Conservation (phyloP, 2,797 vertebrate genomes). For the Lycodopsis pacificus region DNA sequence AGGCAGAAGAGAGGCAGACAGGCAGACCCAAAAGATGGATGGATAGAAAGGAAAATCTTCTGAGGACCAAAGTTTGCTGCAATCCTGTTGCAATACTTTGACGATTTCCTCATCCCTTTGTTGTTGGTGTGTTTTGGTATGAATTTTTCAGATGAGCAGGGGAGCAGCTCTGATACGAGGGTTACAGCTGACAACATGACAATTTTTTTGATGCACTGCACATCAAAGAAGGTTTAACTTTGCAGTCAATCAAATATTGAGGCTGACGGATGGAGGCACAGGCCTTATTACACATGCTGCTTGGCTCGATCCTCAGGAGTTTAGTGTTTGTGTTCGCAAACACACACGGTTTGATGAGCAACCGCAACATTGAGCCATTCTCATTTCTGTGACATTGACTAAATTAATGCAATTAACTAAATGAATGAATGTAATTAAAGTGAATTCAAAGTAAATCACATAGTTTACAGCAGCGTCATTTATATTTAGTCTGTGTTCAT, state of each 20-base stretch:
- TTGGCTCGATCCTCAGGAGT: not conserved
- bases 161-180: constrained; percentile 54
- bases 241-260: constrained; percentile 55
- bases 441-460: not conserved
- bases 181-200: constrained; percentile 66
- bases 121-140: constrained; percentile 67
- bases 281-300: constrained; percentile 14
- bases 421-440: not conserved
- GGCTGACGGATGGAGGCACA: constrained; percentile 23
- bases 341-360: not conserved
- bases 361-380: not conserved
- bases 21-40: constrained; percentile 31
- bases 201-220: constrained; percentile 60
- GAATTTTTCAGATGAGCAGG: constrained; percentile 56
- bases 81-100: constrained; percentile 73
- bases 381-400: not conserved
- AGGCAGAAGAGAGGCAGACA: not conserved
- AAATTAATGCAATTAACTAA: not conserved
- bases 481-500: not conserved
- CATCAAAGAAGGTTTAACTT: constrained; percentile 65
- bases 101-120: constrained; percentile 70
- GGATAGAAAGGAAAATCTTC: constrained; percentile 50
- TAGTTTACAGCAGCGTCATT: no score
- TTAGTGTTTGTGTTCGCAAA: not conserved
- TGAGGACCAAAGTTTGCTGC: constrained; percentile 62